Conservation (phyloP, 53 echinoderm and acorn worm genomes). For the Holothuria scabra region DNA sequence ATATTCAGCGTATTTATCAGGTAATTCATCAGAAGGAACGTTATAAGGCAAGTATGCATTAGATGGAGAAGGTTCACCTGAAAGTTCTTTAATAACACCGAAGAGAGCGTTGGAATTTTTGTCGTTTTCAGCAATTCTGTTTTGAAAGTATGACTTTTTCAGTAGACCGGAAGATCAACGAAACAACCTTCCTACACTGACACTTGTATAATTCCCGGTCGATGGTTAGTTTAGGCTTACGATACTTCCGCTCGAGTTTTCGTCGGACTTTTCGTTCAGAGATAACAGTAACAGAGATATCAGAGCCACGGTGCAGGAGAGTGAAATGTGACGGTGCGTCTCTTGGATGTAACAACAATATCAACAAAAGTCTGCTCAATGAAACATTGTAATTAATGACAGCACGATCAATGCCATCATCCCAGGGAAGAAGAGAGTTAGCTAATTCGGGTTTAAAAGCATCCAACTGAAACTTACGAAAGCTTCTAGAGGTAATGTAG, state of each 20-base stretch:
- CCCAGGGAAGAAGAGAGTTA: conserved; percentile 7
- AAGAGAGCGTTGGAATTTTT: conserved; percentile 7
- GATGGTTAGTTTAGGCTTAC: conserved; percentile 6
- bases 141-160: conserved; percentile 2
- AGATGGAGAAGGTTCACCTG: neutral
- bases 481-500: conserved; percentile 24
- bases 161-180: neutral
- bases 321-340: neutral
- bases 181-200: conserved; percentile 28
- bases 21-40: neutral
- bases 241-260: conserved; percentile 11
- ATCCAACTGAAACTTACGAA: conserved; percentile 27
- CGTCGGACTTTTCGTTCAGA: conserved; percentile 7
- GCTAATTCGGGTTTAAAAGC: conserved; percentile 25
- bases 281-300: neutral
- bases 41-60: neutral
- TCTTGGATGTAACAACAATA: neutral
- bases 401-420: conserved; percentile 8
- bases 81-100: neutral
- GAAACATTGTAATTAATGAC: neutral
- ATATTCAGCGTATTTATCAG: neutral
- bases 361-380: neutral
- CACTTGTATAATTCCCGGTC: conserved; percentile 17
- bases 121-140: neutral
- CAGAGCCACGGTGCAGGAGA: conserved; percentile 13